Evolutionary conservation across 2,113 vertebrate genomes (phyloP).

Genomic region (Pao palembangensis): DNA sequence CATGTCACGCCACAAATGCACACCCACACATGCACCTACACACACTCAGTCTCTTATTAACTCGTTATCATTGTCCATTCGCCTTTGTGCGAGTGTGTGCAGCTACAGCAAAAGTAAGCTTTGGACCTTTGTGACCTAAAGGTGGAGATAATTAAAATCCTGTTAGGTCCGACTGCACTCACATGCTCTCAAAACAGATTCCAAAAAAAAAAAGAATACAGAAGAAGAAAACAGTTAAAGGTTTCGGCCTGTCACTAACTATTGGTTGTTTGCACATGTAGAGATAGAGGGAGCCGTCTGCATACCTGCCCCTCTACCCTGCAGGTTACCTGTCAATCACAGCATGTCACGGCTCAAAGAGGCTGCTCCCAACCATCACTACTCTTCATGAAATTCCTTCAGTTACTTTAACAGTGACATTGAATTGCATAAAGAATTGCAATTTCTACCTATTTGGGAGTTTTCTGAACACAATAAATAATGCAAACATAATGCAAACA

Average conservation of each 20-base stretch:
- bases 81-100: no score
- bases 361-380: conserved; percentile 3
- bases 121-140: no score
- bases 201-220: no score
- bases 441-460: no score
- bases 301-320: conserved; percentile 59
- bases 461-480: no score
- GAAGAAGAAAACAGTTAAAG: conserved; percentile 7
- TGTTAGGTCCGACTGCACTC: no score
- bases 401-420: no score
- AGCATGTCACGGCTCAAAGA: conserved; percentile 42
- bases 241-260: conserved; percentile 46
- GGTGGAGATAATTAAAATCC: no score
- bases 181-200: no score
- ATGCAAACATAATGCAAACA: no score
- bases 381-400: neutral
- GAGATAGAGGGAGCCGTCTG: conserved; percentile 25
- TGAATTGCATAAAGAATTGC: no score
- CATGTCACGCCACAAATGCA: neutral
- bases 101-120: no score
- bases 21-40: neutral
- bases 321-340: conserved; percentile 62
- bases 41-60: conserved; percentile 2
- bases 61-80: neutral
- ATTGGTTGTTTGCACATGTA: conserved; percentile 50